Evolutionary conservation across 2,797 vertebrate species (phyloP).

Genomic region (Coccyzus lansbergi): DNA sequence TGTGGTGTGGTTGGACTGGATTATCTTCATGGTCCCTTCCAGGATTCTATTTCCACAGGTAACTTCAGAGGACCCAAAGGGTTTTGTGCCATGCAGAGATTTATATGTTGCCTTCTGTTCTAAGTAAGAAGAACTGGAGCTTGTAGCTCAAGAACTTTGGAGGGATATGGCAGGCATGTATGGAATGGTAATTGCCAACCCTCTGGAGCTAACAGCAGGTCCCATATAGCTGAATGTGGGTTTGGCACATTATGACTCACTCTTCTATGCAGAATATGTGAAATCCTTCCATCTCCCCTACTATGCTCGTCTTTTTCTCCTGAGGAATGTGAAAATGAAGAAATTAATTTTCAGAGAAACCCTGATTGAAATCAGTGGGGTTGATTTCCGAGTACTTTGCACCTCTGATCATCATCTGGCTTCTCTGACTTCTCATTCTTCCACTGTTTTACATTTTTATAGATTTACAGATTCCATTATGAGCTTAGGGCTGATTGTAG

Average conservation of each 20-base stretch:
- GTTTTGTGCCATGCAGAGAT: neutral
- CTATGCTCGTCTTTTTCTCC: neutral
- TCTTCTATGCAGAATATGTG: neutral
- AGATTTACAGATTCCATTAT: too few species aligned
- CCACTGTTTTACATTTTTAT: too few species aligned
- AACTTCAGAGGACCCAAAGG: neutral
- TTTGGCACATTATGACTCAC: rapidly evolving
- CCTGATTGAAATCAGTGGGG: neutral
- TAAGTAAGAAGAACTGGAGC: neutral
- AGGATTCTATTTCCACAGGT: neutral
- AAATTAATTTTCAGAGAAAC: neutral
- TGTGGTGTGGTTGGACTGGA: too few species aligned
- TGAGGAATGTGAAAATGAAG: neutral
- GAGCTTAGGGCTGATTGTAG: neutral
- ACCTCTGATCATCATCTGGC: neutral
- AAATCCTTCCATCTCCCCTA: rapidly evolving
- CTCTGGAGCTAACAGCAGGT: neutral
- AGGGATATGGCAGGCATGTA: neutral
- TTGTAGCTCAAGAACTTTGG: neutral
- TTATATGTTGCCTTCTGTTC: neutral
- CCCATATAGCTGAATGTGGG: neutral
- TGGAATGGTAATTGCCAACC: neutral
- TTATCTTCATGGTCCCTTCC: too few species aligned
- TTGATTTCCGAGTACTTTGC: rapidly evolving
- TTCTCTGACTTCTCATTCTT: neutral